phyloP scores from a whole-genome alignment of 1,140 invertebrate genomes.

The Diorhabda elongata region DNA sequence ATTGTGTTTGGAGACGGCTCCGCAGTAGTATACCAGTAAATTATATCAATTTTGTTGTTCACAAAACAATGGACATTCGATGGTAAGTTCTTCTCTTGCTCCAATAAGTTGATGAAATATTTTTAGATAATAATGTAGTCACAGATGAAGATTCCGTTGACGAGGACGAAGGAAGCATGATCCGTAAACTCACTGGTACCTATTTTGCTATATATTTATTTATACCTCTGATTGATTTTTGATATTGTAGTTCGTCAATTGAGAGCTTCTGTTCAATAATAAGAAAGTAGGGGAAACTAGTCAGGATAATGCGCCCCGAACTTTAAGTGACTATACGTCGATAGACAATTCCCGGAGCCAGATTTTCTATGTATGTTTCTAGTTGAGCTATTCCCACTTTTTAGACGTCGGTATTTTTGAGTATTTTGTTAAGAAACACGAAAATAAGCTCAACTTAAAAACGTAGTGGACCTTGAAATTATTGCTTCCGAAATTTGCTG shows the following conservation, averaged over 20 bases:
- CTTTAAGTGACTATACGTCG: neutral
- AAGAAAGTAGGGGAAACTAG: neutral
- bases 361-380: neutral
- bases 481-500: neutral
- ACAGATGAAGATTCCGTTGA: slow-evolving; percentile 6
- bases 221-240: slow-evolving; percentile 4
- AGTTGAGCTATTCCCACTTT: neutral
- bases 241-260: slow-evolving; percentile 11
- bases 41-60: neutral
- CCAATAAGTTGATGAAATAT: slow-evolving; percentile 9
- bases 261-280: slow-evolving; percentile 5
- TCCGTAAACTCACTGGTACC: slow-evolving; percentile 4
- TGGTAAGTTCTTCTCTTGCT: slow-evolving; percentile 4
- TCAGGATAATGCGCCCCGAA: neutral
- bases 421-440: slow-evolving; percentile 4
- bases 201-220: slow-evolving; percentile 9
- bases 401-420: neutral
- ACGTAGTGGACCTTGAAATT: neutral
- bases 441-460: neutral
- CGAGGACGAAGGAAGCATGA: slow-evolving; percentile 6
- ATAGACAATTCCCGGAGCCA: neutral
- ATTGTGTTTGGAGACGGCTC: slow-evolving; percentile 3
- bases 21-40: slow-evolving; percentile 4
- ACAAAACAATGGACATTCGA: slow-evolving; percentile 2
- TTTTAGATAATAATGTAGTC: slow-evolving; percentile 4